These are phyloP conservation scores for Leptobrachium leishanense DNA, from an alignment of 2,113 vertebrate species.

Conservation along the genomic window DNA sequence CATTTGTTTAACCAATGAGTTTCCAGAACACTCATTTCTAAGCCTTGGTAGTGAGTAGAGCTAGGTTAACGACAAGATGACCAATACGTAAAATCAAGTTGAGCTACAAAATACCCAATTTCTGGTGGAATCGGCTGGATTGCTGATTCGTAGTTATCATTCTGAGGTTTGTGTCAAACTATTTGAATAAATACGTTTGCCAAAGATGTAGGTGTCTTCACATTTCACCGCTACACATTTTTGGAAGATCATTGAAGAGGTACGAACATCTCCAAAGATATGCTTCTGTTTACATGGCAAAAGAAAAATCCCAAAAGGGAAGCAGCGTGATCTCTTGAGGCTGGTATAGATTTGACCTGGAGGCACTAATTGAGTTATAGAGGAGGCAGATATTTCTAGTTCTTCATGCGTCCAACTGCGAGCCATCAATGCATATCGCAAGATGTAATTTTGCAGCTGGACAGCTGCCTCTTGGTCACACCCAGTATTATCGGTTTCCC, in stretches of 20 bases:
- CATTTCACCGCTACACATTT: slow-evolving; percentile 45
- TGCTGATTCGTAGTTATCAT: slow-evolving; percentile 45
- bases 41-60: background rate
- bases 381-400: background rate
- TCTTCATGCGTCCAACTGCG: too few species aligned
- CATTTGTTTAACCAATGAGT: slow-evolving; percentile 6
- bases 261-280: background rate
- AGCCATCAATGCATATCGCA: too few species aligned
- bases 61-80: background rate
- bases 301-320: slow-evolving; percentile 54
- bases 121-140: slow-evolving; percentile 45
- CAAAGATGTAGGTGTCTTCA: slow-evolving; percentile 72
- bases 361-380: slow-evolving; percentile 57
- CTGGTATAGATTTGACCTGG: slow-evolving; percentile 62
- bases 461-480: too few species aligned
- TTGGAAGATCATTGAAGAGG: slow-evolving; percentile 5
- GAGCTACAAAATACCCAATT: background rate
- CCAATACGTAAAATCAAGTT: background rate
- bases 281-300: background rate
- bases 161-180: slow-evolving; percentile 63
- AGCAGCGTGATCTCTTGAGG: slow-evolving; percentile 57
- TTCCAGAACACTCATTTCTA: background rate
- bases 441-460: too few species aligned
- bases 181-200: slow-evolving; percentile 67
- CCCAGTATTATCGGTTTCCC: slow-evolving; percentile 53